Base-by-base conservation (phyloP, 2,797 vertebrate genomes). In the Channallabes apus region DNA sequence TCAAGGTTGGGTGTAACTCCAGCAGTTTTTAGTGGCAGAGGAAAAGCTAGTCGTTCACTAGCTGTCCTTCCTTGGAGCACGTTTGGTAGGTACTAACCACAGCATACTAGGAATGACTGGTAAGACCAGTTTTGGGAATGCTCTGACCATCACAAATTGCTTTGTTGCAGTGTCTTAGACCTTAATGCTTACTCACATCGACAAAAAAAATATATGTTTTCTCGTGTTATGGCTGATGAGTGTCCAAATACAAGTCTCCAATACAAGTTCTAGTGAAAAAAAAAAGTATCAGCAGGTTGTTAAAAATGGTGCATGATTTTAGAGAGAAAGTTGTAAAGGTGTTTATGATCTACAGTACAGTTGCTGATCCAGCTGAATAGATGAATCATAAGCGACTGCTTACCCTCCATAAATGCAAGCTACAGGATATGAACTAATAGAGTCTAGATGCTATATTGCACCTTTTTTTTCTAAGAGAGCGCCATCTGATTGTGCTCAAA, bases 381-480 rank as follows among this genome's bases (percentile, higher is more conserved):
- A 24, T 73, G 41, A 73, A 51, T 54, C 14, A 15, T 15, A 29
- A 54, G 27, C 18, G 72, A 54, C 14, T 18, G 41, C 24, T n/a
- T 29, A 54, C 46, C 27, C 72, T 75, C 46, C 72, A 9, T 75
- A 32, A 29, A 54, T 76, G 27, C 73, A 58, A 56, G n/a, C 27
- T 9, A 18, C 20, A 29, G 51, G 3, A 56, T 76, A 76, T 76
- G 51, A 56, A 2, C 27, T 56, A 56, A 76, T 76, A 15, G 15
- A 76, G 18, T 9, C 72, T 54, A 18, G n/a, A 54, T 51, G n/a
- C 73, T 72, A 72, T 72, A 72, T 72, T 72, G 69, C 22, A 76
- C 51, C 29, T 76, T 76, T 29, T 56, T 38, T 38, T 41, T 76
- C n/a, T 29, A 76, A 58, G 15, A 76, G 27, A n/a, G 41, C 17